phyloP scores from a whole-genome alignment of 1,140 invertebrate species.

The Drosophila prosaltans region DNA sequence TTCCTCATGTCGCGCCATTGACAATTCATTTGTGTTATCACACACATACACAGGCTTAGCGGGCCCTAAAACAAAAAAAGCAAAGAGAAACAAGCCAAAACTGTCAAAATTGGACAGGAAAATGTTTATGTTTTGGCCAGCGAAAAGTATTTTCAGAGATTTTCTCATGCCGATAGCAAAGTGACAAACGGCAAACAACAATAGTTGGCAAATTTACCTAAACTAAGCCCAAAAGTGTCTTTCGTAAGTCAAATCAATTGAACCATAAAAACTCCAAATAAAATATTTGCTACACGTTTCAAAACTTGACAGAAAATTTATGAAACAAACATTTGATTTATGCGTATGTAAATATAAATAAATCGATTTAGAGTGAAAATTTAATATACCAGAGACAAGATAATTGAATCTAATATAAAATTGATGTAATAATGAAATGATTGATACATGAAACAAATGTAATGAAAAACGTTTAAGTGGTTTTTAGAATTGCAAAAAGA shows the following conservation, averaged over 20 bases:
- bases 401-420: not conserved
- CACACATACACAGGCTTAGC: constrained; percentile 50
- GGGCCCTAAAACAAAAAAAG: constrained; percentile 28
- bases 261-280: not conserved
- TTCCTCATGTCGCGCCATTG: constrained; percentile 60
- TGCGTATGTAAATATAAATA: too few species aligned
- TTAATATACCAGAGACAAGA: too few species aligned
- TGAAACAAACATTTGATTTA: not conserved
- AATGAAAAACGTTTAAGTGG: too few species aligned
- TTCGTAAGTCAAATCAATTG: not conserved
- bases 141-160: constrained; percentile 49
- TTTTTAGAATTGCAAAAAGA: too few species aligned
- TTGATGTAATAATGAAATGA: too few species aligned
- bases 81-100: constrained; percentile 14
- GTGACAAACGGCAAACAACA: constrained; percentile 29
- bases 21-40: constrained; percentile 74
- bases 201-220: not conserved
- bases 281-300: not conserved
- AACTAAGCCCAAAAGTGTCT: not conserved
- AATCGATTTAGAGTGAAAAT: not conserved
- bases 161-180: constrained; percentile 39
- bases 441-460: too few species aligned
- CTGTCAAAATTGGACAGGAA: constrained; percentile 44
- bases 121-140: constrained; percentile 17
- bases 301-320: not conserved